These are phyloP conservation scores for Notocelia uddmanniana DNA, from an alignment of 2,888 invertebrate species.

Conservation along the genomic window DNA sequence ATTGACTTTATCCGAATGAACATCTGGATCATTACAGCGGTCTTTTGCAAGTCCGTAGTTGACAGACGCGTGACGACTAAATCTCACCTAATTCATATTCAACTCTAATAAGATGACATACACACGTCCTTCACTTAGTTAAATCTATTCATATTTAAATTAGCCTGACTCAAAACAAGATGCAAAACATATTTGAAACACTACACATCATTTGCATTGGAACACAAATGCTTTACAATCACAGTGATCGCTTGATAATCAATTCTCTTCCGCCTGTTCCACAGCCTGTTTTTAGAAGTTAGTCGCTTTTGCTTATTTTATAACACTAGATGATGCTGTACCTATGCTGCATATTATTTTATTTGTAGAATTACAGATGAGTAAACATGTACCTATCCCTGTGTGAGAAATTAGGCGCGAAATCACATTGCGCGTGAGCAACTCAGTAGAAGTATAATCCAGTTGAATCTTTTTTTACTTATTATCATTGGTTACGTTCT, in stretches of 20 bases:
- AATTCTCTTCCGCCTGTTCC: background rate
- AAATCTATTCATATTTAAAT: constrained; percentile 38
- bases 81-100: constrained; percentile 27
- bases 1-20: constrained; percentile 31
- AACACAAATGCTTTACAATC: constrained; percentile 18
- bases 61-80: constrained; percentile 8
- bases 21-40: constrained; percentile 29
- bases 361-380: no score
- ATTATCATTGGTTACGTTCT: background rate
- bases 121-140: constrained; percentile 34
- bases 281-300: background rate
- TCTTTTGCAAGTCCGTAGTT: constrained; percentile 10
- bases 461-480: background rate
- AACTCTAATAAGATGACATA: constrained; percentile 16
- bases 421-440: background rate
- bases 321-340: background rate
- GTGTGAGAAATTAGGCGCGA: background rate
- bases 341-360: background rate
- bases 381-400: no score
- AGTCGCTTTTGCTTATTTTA: constrained; percentile 5
- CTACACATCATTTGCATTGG: constrained; percentile 18
- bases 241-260: constrained; percentile 15
- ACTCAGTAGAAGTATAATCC: background rate
- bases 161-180: constrained; percentile 31
- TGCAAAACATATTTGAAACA: constrained; percentile 14